phyloP scores from a whole-genome alignment of 2,797 vertebrate species.

The Momotus momota region DNA sequence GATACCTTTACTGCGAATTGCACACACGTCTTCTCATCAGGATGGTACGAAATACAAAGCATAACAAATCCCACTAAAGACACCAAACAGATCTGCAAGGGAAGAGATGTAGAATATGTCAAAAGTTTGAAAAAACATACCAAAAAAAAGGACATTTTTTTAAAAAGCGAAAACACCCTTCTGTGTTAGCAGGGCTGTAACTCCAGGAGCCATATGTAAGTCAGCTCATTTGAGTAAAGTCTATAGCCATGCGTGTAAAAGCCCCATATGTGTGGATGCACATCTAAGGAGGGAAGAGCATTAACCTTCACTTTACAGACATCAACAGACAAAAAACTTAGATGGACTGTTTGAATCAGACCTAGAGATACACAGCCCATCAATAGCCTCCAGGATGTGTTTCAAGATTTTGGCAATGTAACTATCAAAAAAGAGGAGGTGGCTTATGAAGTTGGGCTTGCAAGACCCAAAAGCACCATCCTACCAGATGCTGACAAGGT shows the following conservation, averaged over 20 bases:
- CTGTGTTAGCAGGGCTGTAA: background rate
- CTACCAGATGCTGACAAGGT: background rate
- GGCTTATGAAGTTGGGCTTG: background rate
- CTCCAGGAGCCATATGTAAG: background rate
- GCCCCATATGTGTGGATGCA: accelerated
- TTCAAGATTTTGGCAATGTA: background rate
- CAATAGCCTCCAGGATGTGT: background rate
- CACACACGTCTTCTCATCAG: conserved; percentile 88
- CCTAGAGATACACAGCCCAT: background rate
- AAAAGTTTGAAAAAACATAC: background rate
- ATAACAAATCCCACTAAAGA: conserved; percentile 90
- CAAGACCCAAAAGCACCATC: background rate
- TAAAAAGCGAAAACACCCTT: background rate
- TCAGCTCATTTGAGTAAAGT: background rate
- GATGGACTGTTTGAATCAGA: background rate
- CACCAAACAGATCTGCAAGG: conserved; percentile 87
- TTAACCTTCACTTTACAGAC: background rate
- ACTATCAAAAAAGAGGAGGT: background rate
- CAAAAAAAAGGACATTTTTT: background rate
- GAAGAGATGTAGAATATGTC: background rate
- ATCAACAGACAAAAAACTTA: background rate
- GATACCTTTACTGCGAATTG: conserved; percentile 93
- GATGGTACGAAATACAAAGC: conserved; percentile 89
- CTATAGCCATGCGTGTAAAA: background rate
- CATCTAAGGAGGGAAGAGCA: background rate